Evolutionary conservation across 2,797 vertebrate genomes (phyloP).

Genomic region (Setipinna tenuifilis): DNA sequence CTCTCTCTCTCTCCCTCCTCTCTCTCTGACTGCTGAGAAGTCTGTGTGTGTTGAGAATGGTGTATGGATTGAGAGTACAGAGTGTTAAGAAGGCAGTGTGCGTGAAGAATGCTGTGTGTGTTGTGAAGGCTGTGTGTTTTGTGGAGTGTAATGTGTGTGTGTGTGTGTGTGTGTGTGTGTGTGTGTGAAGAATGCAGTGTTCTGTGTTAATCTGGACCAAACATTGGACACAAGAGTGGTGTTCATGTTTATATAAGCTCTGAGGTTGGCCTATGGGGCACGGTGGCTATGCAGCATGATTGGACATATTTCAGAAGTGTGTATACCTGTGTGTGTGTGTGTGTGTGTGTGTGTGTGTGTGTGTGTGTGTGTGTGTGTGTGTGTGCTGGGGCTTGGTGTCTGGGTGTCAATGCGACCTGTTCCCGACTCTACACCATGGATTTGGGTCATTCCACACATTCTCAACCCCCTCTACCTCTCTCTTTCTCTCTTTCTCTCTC

Average conservation of each 20-base stretch:
- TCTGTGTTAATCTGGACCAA: not conserved
- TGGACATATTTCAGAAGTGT: not conserved
- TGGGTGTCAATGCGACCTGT: not conserved
- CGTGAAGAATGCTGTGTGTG: too few relatives aligned
- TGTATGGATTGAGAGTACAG: not conserved
- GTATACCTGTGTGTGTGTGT: constrained; percentile 3
- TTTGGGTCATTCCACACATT: constrained; percentile 6
- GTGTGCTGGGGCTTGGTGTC: not conserved
- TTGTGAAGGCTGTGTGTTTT: not conserved
- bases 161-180: too few relatives aligned
- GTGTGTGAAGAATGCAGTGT: not conserved
- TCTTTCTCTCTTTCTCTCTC: constrained; percentile 14
- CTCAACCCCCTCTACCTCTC: not conserved
- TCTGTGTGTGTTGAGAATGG: not conserved
- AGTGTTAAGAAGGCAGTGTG: too few relatives aligned
- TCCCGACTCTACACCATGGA: not conserved
- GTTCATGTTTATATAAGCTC: constrained; percentile 1
- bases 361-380: not conserved
- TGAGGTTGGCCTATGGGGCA: not conserved
- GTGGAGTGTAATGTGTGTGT: not conserved
- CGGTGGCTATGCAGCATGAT: not conserved
- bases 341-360: constrained; percentile 5
- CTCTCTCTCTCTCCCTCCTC: not conserved
- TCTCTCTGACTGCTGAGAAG: constrained; percentile 23
- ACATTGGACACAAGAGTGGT: not conserved